A percentile compares a stretch with the other conserved stretches of the same genome.
Evolutionary conservation across 2,113 vertebrate genomes (phyloP).

Genomic region (Mesembrinibis cayennensis): DNA sequence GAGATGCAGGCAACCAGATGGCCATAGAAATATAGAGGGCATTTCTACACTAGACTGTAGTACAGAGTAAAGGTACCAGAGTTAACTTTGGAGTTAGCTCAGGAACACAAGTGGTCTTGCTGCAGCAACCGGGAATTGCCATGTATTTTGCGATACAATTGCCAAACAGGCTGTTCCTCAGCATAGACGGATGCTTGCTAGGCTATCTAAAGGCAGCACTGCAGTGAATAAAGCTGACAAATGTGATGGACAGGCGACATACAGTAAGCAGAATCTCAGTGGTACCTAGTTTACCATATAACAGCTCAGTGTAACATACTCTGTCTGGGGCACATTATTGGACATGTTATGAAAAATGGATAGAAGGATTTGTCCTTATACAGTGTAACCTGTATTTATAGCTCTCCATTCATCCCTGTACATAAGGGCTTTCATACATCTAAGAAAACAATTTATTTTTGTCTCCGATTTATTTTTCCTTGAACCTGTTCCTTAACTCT

Average conservation of each 20-base stretch:
- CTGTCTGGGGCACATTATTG: background rate
- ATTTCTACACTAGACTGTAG: background rate
- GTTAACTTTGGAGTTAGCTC: background rate
- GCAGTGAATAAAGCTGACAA: background rate
- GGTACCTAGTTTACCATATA: background rate
- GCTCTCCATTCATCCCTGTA: background rate
- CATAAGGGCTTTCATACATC: background rate
- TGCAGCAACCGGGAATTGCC: background rate
- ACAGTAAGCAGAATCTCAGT: background rate
- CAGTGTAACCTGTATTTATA: background rate
- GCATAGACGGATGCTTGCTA: rapidly evolving
- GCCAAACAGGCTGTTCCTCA: background rate
- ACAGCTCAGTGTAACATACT: background rate
- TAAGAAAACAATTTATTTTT: conserved; percentile 29
- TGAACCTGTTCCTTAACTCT: conserved; percentile 1
- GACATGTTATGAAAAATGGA: background rate
- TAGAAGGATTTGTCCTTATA: background rate
- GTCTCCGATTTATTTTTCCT: background rate
- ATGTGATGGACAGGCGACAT: background rate
- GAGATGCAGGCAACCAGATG: background rate
- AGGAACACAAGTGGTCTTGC: background rate
- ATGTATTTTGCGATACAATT: background rate
- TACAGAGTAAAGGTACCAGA: background rate
- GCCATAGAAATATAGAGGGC: background rate
- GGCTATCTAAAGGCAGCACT: background rate